Base-by-base conservation (phyloP, 1,140 invertebrate species). In the Plectrocnemia conspersa region DNA sequence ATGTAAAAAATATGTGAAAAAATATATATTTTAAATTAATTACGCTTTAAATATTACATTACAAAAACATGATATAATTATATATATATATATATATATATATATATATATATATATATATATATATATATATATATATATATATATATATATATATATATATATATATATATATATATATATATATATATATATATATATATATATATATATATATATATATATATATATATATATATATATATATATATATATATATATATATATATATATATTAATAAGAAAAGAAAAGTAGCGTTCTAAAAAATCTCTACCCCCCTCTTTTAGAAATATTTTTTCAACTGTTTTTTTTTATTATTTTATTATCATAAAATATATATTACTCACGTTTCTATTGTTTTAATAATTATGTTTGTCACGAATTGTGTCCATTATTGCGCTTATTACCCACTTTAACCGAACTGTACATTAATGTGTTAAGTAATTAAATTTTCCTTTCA, bases 81-180 rank as follows among this genome's bases (percentile, higher is more conserved):
- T 44, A 44, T 6, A 10, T 44, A 44, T 18, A 44, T 44, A 44
- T 44, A 44, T 18, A 44, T 44, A 7, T 7, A 44, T 44, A 44
- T 18, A 44, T 44, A 21, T 21, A 44, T 44, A 44, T 44, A 44
- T 44, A 21, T 44, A 44, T 44, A 21, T 44, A 21, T 44, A 21
- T 44, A 44, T 44, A n/a, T 44, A 44, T 44, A 10, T 22, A 22
- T 10, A 18, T 44, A 36, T 13, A 36, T 36, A 36, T 10, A 44
- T 44, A 22, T 44, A 21, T 22, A 44, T 44, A 21, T 22, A 24
- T 44, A 24, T 44, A 21, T 13, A 22, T 32, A 32, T 32, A 9
- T 32, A n/a, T n/a, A 32, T 32, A 9, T 32, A 9, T 32, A 9
- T 32, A 9, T 32, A 32, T 11, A 4, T 11, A 41, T 11, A 11